Evolutionary conservation across 2,888 invertebrate species (phyloP), one percentile per base, ranked within the genome.

Genomic region (Perithous albicinctus): DNA sequence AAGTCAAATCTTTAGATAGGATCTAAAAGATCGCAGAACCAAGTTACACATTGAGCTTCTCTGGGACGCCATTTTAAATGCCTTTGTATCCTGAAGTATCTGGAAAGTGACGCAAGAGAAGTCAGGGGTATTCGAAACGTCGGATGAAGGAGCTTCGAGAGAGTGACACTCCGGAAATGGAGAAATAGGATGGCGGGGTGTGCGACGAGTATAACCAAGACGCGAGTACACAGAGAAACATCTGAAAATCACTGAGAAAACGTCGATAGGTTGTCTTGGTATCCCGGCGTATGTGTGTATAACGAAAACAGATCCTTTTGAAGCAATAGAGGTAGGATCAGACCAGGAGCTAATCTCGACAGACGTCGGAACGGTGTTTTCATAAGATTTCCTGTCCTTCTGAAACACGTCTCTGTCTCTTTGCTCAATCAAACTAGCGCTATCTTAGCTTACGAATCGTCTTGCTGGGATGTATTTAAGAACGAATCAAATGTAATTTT

Each of bases 51-150:
- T n/a, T n/a, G n/a, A n/a, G n/a, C n/a, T n/a, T n/a, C n/a, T 63
- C 41, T 20, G 23, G 18, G 7, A 59, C 18, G 59, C 48, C 59
- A 69, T 63, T 74, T 64, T 69, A 35, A 74, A 70, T 51, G 61
- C 46, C 74, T 78, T 78, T 72, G 66, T 6, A 78, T 72, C 64
- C 70, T 59, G 61, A 15, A 82, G 72, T 67, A 66, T 66, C 75
- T 35, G 64, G 54, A 61, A n/a, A 29, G 70, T 74, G 73, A 70
- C 64, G 54, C 61, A 41, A 38, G 5, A 69, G 43, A n/a, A 48
- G 46, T 29, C 64, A 48, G 26, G 38, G 41, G 15, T 23, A 4
- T 41, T 41, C 23, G 41, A 56, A 56, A 56, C 26, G 69, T 64
- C 75, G 63, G 70, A 76, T 59, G 80, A 59, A 48, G 29, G 35